phyloP scores from a whole-genome alignment of 2,797 vertebrate species.

The Mareca strepera region DNA sequence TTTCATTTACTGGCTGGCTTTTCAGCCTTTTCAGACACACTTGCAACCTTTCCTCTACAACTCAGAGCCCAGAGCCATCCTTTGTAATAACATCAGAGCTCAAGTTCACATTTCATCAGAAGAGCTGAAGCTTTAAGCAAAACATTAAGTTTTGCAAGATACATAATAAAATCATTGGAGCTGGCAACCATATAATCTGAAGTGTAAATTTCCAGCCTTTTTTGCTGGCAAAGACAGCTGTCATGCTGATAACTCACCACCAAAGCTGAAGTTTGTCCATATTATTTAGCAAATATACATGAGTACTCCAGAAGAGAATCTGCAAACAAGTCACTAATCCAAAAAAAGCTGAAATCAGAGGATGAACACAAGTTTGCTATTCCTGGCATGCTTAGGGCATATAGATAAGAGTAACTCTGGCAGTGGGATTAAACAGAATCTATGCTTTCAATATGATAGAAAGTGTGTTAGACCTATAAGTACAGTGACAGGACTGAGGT shows the following conservation, averaged over 20 bases:
- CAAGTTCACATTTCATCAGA: not conserved
- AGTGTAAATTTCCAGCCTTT: not conserved
- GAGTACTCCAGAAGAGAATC: not conserved
- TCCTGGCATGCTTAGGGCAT: not conserved
- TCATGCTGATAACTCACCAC: not conserved
- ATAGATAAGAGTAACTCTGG: not conserved
- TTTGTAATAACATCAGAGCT: not conserved
- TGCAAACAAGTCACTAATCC: conserved; percentile 32
- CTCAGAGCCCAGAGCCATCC: not conserved
- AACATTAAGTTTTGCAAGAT: not conserved
- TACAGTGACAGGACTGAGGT: not conserved
- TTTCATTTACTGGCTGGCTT: not conserved
- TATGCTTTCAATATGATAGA: not conserved
- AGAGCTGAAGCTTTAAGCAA: not conserved
- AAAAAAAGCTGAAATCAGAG: not conserved
- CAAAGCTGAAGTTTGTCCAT: conserved; percentile 22
- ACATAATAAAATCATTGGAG: not conserved
- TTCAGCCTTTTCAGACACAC: not conserved
- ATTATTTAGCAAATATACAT: conserved; percentile 41
- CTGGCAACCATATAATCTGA: not conserved
- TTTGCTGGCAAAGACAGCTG: conserved; percentile 9
- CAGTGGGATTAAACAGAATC: not conserved
- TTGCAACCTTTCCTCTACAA: not conserved
- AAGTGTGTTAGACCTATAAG: not conserved
- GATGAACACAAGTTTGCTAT: not conserved